These are phyloP conservation scores for Napeogenes inachia DNA, from an alignment of 2,888 invertebrate species.

Conservation along the genomic window DNA sequence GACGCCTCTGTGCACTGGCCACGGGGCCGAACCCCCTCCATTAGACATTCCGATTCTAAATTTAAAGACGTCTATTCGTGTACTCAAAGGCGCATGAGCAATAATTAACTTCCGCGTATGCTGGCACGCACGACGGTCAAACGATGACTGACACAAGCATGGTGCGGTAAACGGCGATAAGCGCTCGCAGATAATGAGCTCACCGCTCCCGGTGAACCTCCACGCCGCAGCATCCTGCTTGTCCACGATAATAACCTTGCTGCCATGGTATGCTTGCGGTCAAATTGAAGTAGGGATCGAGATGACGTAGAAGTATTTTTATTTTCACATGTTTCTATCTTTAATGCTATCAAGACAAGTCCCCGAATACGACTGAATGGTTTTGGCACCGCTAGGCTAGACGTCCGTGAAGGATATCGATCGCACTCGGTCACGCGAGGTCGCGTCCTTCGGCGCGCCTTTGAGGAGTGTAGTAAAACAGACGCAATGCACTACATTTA, in stretches of 20 bases:
- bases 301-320: conserved; percentile 16
- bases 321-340: conserved; percentile 25
- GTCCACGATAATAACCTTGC: conserved; percentile 66
- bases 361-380: conserved; percentile 61
- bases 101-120: conserved; percentile 74
- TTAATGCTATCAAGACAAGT: conserved; percentile 62
- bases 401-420: conserved; percentile 63
- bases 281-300: too few relatives aligned
- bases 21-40: conserved; percentile 81
- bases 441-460: conserved; percentile 77
- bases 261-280: conserved; percentile 45
- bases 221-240: conserved; percentile 65
- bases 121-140: conserved; percentile 71
- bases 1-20: conserved; percentile 83
- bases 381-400: conserved; percentile 46
- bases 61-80: conserved; percentile 75
- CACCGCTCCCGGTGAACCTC: conserved; percentile 74
- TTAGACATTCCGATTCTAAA: conserved; percentile 73
- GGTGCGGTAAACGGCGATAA: conserved; percentile 59
- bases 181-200: conserved; percentile 68
- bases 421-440: conserved; percentile 68
- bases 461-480: conserved; percentile 45
- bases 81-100: conserved; percentile 67
- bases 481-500: conserved; percentile 11
- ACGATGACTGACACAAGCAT: conserved; percentile 68